Evolutionary conservation across 2,888 invertebrate genomes (phyloP).

Genomic region (Cabera pusaria): DNA sequence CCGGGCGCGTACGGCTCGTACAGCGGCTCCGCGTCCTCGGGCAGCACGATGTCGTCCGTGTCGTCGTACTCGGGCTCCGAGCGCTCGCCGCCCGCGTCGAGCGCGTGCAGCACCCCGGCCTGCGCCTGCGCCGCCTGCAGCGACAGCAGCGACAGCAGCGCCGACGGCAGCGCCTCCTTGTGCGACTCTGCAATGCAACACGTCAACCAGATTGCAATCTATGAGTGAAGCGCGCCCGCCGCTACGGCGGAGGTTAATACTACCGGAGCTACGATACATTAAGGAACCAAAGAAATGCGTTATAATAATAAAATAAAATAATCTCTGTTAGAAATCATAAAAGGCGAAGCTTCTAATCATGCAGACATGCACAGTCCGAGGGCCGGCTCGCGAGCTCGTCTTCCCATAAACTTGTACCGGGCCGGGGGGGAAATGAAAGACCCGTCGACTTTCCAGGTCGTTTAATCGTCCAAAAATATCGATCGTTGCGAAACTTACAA

Average conservation of each 20-base stretch:
- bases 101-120: conserved; percentile 50
- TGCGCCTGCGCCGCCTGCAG: conserved; percentile 50
- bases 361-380: conserved; percentile 80
- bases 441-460: conserved; percentile 47
- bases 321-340: conserved; percentile 78
- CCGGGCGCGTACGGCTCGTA: conserved; percentile 38
- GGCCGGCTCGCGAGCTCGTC: conserved; percentile 63
- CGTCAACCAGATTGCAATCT: conserved; percentile 75
- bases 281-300: conserved; percentile 84
- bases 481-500: conserved; percentile 53
- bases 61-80: conserved; percentile 78
- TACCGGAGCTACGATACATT: conserved; percentile 80
- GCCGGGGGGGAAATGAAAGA: conserved; percentile 56
- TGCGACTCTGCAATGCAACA: conserved; percentile 74
- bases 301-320: conserved; percentile 70
- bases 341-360: conserved; percentile 83
- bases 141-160: conserved; percentile 74
- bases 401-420: conserved; percentile 70
- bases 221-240: conserved; percentile 62
- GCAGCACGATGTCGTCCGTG: conserved; percentile 78
- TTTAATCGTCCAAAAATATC: conserved; percentile 77
- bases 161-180: conserved; percentile 72
- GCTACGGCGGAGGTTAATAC: conserved; percentile 79
- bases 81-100: conserved; percentile 52
- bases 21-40: conserved; percentile 64